These are phyloP conservation scores for Crepidodera aurea DNA, from an alignment of 2,888 invertebrate species.

Conservation along the genomic window DNA sequence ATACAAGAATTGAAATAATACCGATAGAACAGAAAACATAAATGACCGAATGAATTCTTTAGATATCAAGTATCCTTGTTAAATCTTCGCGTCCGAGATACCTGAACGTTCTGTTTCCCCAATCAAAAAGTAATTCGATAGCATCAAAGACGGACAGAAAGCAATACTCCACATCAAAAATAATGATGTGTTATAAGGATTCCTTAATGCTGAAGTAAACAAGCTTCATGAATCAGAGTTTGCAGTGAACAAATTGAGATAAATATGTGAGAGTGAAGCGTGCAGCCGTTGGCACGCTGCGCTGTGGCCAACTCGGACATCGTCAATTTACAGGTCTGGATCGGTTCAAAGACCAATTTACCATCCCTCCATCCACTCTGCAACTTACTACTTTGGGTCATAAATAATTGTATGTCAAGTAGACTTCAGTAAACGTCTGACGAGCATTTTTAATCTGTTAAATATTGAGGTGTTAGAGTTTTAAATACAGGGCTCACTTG, in stretches of 20 bases:
- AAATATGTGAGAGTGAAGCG: slow-evolving; percentile 48
- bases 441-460: no score
- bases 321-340: slow-evolving; percentile 7
- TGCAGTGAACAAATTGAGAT: slow-evolving; percentile 55
- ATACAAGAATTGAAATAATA: slow-evolving; percentile 42
- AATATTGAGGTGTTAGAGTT: no score
- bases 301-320: slow-evolving; percentile 29
- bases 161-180: slow-evolving; percentile 58
- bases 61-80: slow-evolving; percentile 57
- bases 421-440: no score
- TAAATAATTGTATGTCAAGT: no score
- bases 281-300: slow-evolving; percentile 19
- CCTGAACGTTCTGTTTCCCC: slow-evolving; percentile 55
- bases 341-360: neutral
- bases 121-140: slow-evolving; percentile 60
- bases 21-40: slow-evolving; percentile 46
- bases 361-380: no score
- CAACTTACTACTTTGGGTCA: no score
- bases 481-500: no score
- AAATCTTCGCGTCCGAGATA: slow-evolving; percentile 51
- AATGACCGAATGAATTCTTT: slow-evolving; percentile 52
- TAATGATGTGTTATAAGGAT: slow-evolving; percentile 60
- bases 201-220: slow-evolving; percentile 55
- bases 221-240: slow-evolving; percentile 50
- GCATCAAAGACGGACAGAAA: slow-evolving; percentile 50